These are phyloP conservation scores for Nothocercus julius DNA, from an alignment of 2,113 vertebrate genomes.

Conservation along the genomic window DNA sequence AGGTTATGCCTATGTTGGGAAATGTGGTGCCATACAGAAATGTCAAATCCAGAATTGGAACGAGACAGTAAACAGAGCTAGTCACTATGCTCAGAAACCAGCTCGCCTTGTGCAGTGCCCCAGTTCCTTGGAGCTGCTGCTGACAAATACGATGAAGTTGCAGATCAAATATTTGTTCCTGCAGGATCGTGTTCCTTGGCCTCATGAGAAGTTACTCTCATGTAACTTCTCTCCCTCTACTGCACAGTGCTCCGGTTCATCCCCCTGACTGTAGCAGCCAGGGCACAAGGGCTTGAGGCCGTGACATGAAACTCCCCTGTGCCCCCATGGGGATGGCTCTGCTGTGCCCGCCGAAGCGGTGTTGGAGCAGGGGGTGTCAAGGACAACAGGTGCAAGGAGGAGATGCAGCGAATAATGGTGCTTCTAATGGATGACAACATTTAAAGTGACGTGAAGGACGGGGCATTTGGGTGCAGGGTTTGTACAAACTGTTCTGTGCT, in stretches of 20 bases:
- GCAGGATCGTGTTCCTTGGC: neutral
- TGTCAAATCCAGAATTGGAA: neutral
- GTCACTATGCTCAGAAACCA: neutral
- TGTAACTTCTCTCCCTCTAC: neutral
- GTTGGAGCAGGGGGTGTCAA: neutral
- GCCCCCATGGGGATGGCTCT: neutral
- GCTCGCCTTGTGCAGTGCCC: neutral
- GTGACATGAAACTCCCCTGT: neutral
- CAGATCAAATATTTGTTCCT: neutral
- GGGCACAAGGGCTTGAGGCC: neutral
- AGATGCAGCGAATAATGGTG: neutral
- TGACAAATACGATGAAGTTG: neutral
- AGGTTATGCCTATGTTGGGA: neutral
- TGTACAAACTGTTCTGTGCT: neutral
- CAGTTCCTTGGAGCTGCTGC: neutral
- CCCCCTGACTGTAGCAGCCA: neutral
- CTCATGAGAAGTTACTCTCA: neutral
- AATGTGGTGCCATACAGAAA: neutral
- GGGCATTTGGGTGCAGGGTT: neutral
- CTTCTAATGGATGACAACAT: neutral
- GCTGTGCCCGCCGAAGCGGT: neutral
- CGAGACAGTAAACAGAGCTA: neutral
- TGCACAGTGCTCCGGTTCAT: neutral
- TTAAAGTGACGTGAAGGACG: neutral
- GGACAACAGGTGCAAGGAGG: neutral